Base-by-base conservation (phyloP, 2,113 vertebrate species). In the Hylia prasina region DNA sequence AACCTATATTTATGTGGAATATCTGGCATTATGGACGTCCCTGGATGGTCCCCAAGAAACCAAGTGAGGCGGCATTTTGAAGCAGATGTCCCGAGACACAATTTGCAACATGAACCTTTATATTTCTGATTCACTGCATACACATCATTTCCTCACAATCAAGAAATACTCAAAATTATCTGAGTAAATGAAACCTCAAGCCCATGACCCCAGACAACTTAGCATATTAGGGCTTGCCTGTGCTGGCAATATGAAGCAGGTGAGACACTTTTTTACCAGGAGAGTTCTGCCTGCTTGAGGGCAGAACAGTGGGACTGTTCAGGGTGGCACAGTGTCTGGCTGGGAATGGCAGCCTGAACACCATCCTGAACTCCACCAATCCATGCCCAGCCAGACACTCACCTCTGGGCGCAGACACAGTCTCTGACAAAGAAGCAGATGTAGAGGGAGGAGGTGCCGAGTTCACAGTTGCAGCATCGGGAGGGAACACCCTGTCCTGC, bases 401-500 rank as follows among this genome's bases (percentile, higher is more conserved):
- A 99, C 99, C 99, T 97, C 98, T 88, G 7, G 97, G 98, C 6
- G 97, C 66, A 1, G 97, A 96, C 45, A 90, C 7, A 0, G 94
- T 87, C 89, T 97, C 80, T 35, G 94, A 6, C 31, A 88, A 8
- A 13, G 97, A 97, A n/a, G 96, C 96, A 37, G 57, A 97, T 25
- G 39, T 96, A 1, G 98, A 63, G 3, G 96, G 61, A 31, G 92
- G 84, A 18, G 94, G 92, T 2, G 39, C 79, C 0, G 92, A 89
- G 12, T 96, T 93, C 27, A 45, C 72, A 2, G 98, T 72, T 0
- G 89, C 35, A 86, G 94, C 48, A 35, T 96, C 98, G 16, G 98
- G 99, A 42, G 98, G 98, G 82, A 99, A 99, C 21, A 98, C 37
- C 14, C 99, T 98, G 90, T 99, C 98, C 93, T 99, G 99, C 15